Conservation (phyloP, 2,888 invertebrate species). For the Pyrgus malvae region DNA sequence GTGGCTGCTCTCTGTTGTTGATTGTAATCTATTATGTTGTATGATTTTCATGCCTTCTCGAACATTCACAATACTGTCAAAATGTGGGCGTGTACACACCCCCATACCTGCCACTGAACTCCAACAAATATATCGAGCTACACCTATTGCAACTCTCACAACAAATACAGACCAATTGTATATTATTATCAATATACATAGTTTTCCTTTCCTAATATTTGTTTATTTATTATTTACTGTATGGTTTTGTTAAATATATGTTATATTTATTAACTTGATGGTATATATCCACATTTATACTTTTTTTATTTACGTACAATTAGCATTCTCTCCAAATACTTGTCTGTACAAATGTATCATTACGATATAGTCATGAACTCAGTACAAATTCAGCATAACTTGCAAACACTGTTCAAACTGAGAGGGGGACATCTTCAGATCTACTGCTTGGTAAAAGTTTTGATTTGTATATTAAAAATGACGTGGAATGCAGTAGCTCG, state of each 20-base stretch:
- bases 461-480: neutral
- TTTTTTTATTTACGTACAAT: slow-evolving; percentile 28
- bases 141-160: slow-evolving; percentile 77
- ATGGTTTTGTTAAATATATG: slow-evolving; percentile 33
- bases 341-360: slow-evolving; percentile 50
- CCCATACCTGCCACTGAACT: slow-evolving; percentile 76
- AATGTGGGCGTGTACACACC: slow-evolving; percentile 74
- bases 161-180: slow-evolving; percentile 66
- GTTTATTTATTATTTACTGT: slow-evolving; percentile 31
- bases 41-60: slow-evolving; percentile 79
- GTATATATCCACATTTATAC: slow-evolving; percentile 33
- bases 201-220: slow-evolving; percentile 33
- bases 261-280: slow-evolving; percentile 35
- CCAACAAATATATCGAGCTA: slow-evolving; percentile 78
- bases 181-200: slow-evolving; percentile 38
- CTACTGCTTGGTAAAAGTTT: neutral
- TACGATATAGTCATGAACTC: slow-evolving; percentile 46
- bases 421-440: slow-evolving; percentile 49
- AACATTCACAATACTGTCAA: slow-evolving; percentile 80
- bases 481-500: slow-evolving; percentile 17
- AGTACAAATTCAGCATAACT: slow-evolving; percentile 63
- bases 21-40: slow-evolving; percentile 80
- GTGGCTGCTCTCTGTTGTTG: slow-evolving; percentile 82
- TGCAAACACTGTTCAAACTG: slow-evolving; percentile 59
- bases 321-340: slow-evolving; percentile 32